A percentile compares a stretch with the other conserved stretches of the same genome.
phyloP scores from a whole-genome alignment of 2,888 invertebrate species.

The Crossocerus cetratus region DNA sequence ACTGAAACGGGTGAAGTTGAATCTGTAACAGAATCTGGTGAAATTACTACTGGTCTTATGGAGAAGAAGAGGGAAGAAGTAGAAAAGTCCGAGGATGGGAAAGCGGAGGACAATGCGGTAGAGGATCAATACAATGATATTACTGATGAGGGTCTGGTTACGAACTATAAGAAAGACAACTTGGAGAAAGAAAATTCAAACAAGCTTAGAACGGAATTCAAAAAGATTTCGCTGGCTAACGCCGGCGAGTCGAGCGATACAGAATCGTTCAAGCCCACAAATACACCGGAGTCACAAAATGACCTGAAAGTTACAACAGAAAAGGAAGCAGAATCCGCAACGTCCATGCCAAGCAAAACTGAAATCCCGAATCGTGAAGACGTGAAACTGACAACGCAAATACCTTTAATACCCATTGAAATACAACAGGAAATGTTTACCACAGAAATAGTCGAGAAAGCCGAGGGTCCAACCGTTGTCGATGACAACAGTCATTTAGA shows the following conservation, averaged over 20 bases:
- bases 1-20: constrained; percentile 11
- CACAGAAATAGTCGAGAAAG: constrained; percentile 59
- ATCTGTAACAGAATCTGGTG: constrained; percentile 34
- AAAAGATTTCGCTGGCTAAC: constrained; percentile 18
- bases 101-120: constrained; percentile 63
- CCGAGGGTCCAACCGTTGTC: constrained; percentile 38
- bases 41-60: constrained; percentile 21
- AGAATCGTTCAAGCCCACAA: background rate
- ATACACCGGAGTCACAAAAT: background rate
- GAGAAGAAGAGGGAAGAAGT: constrained; percentile 12
- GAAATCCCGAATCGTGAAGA: constrained; percentile 62
- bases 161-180: constrained; percentile 46
- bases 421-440: constrained; percentile 71
- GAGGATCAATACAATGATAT: constrained; percentile 75
- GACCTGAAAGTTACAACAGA: constrained; percentile 5
- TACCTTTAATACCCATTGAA: constrained; percentile 71
- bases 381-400: constrained; percentile 68
- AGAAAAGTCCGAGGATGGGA: constrained; percentile 35
- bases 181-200: constrained; percentile 13
- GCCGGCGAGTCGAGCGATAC: background rate
- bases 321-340: background rate
- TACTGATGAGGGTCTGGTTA: constrained; percentile 63
- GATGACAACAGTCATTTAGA: constrained; percentile 32
- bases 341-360: constrained; percentile 6
- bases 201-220: constrained; percentile 21